phyloP scores from a whole-genome alignment of 2,797 vertebrate genomes.

The Falco naumanni region DNA sequence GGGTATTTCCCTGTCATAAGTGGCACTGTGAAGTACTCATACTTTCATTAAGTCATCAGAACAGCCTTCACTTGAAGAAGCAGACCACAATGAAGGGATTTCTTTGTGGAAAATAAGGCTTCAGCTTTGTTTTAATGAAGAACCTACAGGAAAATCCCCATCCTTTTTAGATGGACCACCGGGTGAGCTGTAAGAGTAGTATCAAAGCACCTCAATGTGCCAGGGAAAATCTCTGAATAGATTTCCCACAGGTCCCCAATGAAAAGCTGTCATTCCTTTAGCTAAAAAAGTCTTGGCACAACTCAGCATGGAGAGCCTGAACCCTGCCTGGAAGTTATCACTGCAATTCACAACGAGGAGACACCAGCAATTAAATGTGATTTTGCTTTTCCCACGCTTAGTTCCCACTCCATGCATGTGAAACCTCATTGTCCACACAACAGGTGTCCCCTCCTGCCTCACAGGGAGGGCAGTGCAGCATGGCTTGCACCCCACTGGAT shows the following conservation, averaged over 20 bases:
- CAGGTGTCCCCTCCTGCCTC: neutral
- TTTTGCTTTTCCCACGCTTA: neutral
- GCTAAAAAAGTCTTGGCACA: neutral
- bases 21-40: neutral
- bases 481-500: accelerated
- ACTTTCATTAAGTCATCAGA: neutral
- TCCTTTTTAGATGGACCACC: neutral
- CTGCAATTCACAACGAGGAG: neutral
- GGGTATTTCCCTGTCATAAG: neutral
- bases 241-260: neutral
- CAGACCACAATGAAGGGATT: neutral
- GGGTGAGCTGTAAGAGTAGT: neutral
- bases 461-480: neutral
- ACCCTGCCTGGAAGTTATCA: neutral
- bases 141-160: neutral
- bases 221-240: neutral
- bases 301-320: accelerated
- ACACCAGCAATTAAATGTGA: neutral
- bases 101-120: neutral
- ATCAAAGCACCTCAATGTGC: neutral
- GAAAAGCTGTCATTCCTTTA: neutral
- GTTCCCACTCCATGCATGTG: neutral
- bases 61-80: neutral
- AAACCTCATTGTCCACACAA: neutral
- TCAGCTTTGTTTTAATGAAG: neutral